A percentile compares a stretch with the other conserved stretches of the same genome.
phyloP scores from a whole-genome alignment of 30 jellyfish, hydroid and myxozoan genomes.

The Aurelia coerulea region DNA sequence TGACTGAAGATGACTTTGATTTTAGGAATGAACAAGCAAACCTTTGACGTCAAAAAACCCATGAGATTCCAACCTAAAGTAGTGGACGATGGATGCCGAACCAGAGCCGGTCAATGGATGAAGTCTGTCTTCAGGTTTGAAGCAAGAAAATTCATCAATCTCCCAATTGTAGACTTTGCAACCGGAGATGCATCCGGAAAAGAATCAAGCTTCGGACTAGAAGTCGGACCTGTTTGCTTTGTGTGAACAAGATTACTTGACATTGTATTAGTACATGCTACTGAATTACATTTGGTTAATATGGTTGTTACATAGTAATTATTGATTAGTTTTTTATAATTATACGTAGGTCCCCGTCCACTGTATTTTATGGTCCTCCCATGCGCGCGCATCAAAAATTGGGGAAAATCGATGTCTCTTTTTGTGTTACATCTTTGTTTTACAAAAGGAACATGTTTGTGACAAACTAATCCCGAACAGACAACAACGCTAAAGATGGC shows the following conservation, averaged over 20 bases:
- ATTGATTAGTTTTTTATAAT: slow-evolving; percentile 29
- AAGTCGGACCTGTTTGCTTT: slow-evolving; percentile 96
- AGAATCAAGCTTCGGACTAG: slow-evolving; percentile 89
- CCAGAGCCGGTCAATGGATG: slow-evolving; percentile 67
- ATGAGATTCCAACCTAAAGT: slow-evolving; percentile 66
- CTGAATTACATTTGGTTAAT: slow-evolving; percentile 51
- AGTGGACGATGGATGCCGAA: slow-evolving; percentile 85
- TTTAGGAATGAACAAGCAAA: slow-evolving; percentile 71
- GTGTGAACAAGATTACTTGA: slow-evolving; percentile 21
- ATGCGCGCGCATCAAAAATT: slow-evolving; percentile 76
- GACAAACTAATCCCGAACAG: too few relatives aligned
- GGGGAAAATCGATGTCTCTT: slow-evolving; percentile 17
- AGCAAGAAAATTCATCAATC: slow-evolving; percentile 80
- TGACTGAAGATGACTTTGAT: too few relatives aligned
- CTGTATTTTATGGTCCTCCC: slow-evolving; percentile 89
- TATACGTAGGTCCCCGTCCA: slow-evolving; percentile 69
- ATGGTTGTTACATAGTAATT: slow-evolving; percentile 58
- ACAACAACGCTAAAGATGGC: too few relatives aligned
- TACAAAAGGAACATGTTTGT: too few relatives aligned
- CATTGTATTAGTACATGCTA: slow-evolving; percentile 28
- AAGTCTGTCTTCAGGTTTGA: slow-evolving; percentile 83
- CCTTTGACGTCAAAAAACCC: slow-evolving; percentile 65
- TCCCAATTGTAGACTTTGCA: slow-evolving; percentile 94
- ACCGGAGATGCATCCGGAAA: slow-evolving; percentile 73
- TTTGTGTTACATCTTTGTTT: not conserved